Percentiles rank a stretch among this genome's conserved stretches.
phyloP scores from a whole-genome alignment of 2,888 invertebrate species.

The Shargacucullia verbasci region DNA sequence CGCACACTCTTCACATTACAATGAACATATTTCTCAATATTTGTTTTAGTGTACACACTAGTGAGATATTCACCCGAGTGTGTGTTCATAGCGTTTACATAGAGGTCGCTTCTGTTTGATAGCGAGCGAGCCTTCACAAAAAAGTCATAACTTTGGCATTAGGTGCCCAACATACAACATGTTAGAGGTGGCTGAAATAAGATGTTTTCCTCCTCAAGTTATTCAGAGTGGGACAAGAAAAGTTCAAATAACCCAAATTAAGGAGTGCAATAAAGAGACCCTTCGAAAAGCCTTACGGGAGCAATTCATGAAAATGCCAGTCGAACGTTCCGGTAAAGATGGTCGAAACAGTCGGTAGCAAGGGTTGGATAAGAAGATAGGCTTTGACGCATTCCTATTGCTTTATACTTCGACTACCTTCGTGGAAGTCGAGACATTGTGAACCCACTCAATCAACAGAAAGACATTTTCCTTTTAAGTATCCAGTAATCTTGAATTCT shows the following conservation, averaged over 20 bases:
- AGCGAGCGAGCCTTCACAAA: constrained; percentile 36
- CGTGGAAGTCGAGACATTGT: constrained; percentile 3
- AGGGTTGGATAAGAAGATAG: constrained; percentile 68
- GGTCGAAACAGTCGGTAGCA: constrained; percentile 69
- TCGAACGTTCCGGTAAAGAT: constrained; percentile 75
- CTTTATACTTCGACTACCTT: constrained; percentile 38
- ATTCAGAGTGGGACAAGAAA: constrained; percentile 76
- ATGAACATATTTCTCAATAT: too few species aligned
- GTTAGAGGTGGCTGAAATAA: constrained; percentile 66
- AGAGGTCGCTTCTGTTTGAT: constrained; percentile 23
- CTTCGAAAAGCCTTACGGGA: constrained; percentile 79
- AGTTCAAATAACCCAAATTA: constrained; percentile 83
- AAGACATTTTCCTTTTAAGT: constrained; percentile 18
- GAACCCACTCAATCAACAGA: constrained; percentile 3
- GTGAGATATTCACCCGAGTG: too few species aligned
- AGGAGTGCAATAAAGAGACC: constrained; percentile 81
- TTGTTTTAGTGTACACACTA: too few species aligned
- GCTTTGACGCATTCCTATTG: constrained; percentile 56
- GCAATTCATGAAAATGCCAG: constrained; percentile 80
- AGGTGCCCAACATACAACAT: constrained; percentile 55
- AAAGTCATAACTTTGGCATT: constrained; percentile 66
- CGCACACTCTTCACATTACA: too few species aligned
- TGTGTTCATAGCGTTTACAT: constrained; percentile 35
- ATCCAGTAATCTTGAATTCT: too few species aligned
- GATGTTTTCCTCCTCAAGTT: constrained; percentile 68